phyloP scores from a whole-genome alignment of 2,888 invertebrate species.

The Stenodema calcarata region DNA sequence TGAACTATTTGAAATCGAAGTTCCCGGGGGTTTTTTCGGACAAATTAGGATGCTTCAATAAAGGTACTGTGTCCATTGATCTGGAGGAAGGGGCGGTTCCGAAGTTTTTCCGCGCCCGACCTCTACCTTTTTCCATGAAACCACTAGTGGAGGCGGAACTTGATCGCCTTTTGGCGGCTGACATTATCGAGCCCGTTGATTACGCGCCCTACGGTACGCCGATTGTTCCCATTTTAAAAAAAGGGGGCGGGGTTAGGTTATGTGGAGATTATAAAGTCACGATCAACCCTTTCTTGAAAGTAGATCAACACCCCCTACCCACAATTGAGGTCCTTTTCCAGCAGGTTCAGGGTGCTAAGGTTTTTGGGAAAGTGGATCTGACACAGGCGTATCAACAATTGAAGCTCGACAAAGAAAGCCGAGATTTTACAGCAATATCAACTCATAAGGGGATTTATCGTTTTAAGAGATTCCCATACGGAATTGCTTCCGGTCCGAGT shows the following conservation, averaged over 20 bases:
- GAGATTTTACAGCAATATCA: constrained; percentile 59
- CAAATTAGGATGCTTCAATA: too few relatives aligned
- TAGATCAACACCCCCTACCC: constrained; percentile 52
- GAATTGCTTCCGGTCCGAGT: constrained; percentile 57
- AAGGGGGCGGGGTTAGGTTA: constrained; percentile 58
- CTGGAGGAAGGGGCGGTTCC: constrained; percentile 55
- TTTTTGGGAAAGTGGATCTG: constrained; percentile 48
- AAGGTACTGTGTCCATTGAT: too few relatives aligned
- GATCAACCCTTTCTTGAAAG: constrained; percentile 33
- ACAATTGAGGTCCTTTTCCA: constrained; percentile 45
- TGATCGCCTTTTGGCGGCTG: constrained; percentile 54
- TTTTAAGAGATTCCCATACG: constrained; percentile 57
- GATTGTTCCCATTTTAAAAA: constrained; percentile 60
- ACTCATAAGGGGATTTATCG: constrained; percentile 60
- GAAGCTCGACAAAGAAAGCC: constrained; percentile 59
- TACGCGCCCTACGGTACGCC: constrained; percentile 59
- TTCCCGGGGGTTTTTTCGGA: constrained; percentile 51
- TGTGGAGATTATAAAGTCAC: constrained; percentile 55
- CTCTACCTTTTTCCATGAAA: constrained; percentile 57
- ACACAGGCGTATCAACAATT: constrained; percentile 52
- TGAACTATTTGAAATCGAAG: constrained; percentile 27
- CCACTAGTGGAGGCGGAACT: constrained; percentile 57
- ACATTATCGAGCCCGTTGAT: constrained; percentile 56
- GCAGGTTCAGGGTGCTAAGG: constrained; percentile 54
- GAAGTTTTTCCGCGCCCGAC: constrained; percentile 56